Conservation (phyloP, 2,113 vertebrate genomes). For the Tichodroma muraria region DNA sequence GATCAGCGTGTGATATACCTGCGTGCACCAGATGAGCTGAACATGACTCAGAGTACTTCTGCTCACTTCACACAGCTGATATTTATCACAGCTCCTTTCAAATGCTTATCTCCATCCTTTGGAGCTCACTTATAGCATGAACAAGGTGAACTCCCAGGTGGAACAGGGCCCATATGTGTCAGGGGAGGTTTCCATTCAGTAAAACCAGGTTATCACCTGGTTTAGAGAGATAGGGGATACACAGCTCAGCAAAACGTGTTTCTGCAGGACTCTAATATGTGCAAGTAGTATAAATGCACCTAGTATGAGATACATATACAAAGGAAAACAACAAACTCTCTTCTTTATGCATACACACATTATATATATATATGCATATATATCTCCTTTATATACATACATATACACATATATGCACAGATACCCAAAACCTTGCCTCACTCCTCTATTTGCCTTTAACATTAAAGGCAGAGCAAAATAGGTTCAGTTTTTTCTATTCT, state of each 20-base stretch:
- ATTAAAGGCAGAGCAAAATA: not conserved
- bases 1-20: slow-evolving; percentile 1
- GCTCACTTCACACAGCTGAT: slow-evolving; percentile 42
- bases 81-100: slow-evolving; percentile 46
- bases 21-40: not conserved
- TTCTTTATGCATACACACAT: not conserved
- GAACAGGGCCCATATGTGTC: not conserved
- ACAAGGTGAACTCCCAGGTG: slow-evolving; percentile 34
- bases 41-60: not conserved
- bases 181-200: not conserved
- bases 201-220: slow-evolving; percentile 7
- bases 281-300: not conserved
- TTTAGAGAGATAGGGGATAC: not conserved
- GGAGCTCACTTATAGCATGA: not conserved
- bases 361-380: too few species aligned
- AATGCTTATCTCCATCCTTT: slow-evolving; percentile 33
- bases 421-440: not conserved
- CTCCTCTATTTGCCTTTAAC: not conserved
- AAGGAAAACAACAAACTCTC: not conserved
- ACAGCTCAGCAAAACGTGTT: not conserved
- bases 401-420: not conserved
- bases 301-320: not conserved
- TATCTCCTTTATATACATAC: not conserved
- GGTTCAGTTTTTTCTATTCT: not conserved
- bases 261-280: not conserved